These are phyloP conservation scores for Porites cylindrica DNA, from an alignment of 92 coral and sea anemone species.

Conservation along the genomic window DNA sequence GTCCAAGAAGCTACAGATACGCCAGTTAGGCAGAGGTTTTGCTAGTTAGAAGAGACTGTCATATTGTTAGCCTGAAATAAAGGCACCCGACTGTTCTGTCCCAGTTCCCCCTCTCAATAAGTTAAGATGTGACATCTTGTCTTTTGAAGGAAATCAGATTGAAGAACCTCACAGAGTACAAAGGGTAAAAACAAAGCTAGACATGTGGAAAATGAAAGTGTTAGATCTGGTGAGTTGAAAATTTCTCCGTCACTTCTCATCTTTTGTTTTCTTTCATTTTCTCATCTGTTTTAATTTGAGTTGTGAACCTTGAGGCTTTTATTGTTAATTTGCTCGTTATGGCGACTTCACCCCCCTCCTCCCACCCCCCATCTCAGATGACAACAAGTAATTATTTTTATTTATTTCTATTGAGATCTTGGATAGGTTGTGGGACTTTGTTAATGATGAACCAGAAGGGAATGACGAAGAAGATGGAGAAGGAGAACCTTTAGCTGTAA, in stretches of 20 bases:
- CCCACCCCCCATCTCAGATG: background rate
- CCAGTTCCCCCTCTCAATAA: no score
- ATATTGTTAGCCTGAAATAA: no score
- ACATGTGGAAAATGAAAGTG: constrained; percentile 44
- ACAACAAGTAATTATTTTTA: background rate
- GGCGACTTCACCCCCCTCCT: background rate
- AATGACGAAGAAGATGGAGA: constrained; percentile 62
- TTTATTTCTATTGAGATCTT: background rate
- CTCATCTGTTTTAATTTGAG: background rate
- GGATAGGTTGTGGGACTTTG: constrained; percentile 90
- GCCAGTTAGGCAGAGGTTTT: no score
- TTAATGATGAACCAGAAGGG: constrained; percentile 85
- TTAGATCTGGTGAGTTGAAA: constrained; percentile 44
- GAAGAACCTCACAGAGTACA: constrained; percentile 28
- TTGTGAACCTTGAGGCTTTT: no score
- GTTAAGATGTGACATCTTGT: background rate
- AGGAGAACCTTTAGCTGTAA: constrained; percentile 88
- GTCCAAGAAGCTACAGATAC: no score
- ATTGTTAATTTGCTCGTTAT: no score
- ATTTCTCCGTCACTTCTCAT: background rate
- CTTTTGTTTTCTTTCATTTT: background rate
- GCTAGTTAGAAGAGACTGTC: no score
- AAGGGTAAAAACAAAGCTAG: constrained; percentile 47
- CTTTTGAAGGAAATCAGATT: background rate
- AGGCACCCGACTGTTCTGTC: no score